A percentile compares a stretch with the other conserved stretches of the same genome.
These are phyloP conservation scores for Metellina segmentata DNA, from an alignment of 2,888 invertebrate species.

Conservation along the genomic window DNA sequence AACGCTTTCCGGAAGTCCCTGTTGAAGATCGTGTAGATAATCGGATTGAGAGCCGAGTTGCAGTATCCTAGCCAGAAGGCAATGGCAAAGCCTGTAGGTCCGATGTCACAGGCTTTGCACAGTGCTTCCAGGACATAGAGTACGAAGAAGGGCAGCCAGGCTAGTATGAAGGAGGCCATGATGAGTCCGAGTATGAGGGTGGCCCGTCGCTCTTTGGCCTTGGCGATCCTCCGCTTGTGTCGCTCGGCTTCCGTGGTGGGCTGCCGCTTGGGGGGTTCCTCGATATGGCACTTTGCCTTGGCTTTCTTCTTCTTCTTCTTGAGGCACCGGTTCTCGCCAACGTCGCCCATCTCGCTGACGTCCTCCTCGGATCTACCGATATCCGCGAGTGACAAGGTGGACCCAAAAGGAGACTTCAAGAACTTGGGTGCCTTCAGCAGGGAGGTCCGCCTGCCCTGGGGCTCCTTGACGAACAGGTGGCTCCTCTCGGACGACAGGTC, in stretches of 20 bases:
- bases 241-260: conserved; percentile 90
- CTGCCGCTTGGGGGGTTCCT: conserved; percentile 80
- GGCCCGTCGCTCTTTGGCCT: conserved; percentile 97
- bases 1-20: conserved; percentile 98
- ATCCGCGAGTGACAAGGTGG: conserved; percentile 78
- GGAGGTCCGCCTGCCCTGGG: conserved; percentile 29
- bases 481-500: background rate
- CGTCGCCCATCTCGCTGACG: conserved; percentile 68
- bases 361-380: conserved; percentile 77
- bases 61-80: conserved; percentile 82
- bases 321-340: conserved; percentile 27
- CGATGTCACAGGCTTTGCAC: conserved; percentile 83
- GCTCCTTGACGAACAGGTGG: conserved; percentile 31
- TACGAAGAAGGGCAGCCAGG: conserved; percentile 99
- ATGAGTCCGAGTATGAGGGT: conserved; percentile 97
- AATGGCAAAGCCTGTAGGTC: conserved; percentile 80
- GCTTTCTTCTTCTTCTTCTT: conserved; percentile 64
- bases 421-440: conserved; percentile 73
- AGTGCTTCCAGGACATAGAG: conserved; percentile 93
- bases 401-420: conserved; percentile 77
- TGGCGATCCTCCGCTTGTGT: conserved; percentile 94
- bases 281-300: conserved; percentile 83
- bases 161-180: conserved; percentile 98
- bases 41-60: conserved; percentile 87
- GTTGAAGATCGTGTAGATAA: conserved; percentile 97